Evolutionary conservation across 2,797 vertebrate genomes (phyloP).

Genomic region (Discoglossus pictus): DNA sequence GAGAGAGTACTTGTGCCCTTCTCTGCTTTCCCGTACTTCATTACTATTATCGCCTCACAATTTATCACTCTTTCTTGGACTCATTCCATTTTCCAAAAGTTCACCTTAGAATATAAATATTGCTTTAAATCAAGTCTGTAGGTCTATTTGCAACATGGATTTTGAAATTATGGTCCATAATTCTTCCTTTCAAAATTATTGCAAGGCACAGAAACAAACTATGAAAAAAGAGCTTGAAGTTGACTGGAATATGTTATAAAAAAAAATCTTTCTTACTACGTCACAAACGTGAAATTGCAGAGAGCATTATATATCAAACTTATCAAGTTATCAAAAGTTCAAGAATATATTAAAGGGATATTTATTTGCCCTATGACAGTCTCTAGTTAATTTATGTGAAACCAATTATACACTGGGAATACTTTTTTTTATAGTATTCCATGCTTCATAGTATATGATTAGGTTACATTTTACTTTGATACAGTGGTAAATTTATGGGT

Average conservation of each 20-base stretch:
- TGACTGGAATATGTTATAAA: background rate
- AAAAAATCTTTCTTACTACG: too few species aligned
- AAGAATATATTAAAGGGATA: too few species aligned
- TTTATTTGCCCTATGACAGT: too few species aligned
- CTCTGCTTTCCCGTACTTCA: slow-evolving; percentile 5
- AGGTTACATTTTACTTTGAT: too few species aligned
- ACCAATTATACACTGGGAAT: too few species aligned
- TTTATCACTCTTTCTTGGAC: slow-evolving; percentile 35
- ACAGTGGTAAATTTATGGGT: too few species aligned
- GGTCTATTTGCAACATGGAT: slow-evolving; percentile 33
- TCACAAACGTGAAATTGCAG: too few species aligned
- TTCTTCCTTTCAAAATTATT: slow-evolving; percentile 31
- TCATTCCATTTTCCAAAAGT: slow-evolving; percentile 45
- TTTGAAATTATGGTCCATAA: slow-evolving; percentile 39
- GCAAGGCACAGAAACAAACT: slow-evolving; percentile 4
- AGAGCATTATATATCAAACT: too few species aligned
- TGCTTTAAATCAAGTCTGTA: slow-evolving; percentile 40
- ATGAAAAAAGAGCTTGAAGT: background rate
- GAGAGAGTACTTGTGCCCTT: background rate
- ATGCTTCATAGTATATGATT: too few species aligned
- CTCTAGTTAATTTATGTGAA: too few species aligned
- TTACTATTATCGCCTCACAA: slow-evolving; percentile 36
- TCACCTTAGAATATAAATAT: slow-evolving; percentile 42
- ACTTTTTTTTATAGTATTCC: too few species aligned
- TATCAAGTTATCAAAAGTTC: too few species aligned